phyloP scores from a whole-genome alignment of 2,113 vertebrate genomes.

The Suricata suricatta region DNA sequence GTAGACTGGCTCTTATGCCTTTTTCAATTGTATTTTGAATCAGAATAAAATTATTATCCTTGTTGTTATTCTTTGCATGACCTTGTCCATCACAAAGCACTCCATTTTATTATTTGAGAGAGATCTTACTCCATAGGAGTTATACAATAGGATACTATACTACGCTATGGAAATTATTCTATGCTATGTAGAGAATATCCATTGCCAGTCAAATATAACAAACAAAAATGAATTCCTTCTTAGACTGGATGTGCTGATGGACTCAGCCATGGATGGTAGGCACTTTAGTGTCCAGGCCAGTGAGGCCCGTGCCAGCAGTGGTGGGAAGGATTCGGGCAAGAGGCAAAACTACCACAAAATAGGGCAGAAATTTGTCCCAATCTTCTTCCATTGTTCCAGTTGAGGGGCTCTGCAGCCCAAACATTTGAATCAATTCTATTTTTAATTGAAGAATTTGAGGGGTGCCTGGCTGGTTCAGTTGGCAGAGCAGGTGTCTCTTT shows the following conservation, averaged over 20 bases:
- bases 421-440: background rate
- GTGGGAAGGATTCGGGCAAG: background rate
- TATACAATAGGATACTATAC: too few relatives aligned
- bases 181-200: background rate
- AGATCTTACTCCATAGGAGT: too few relatives aligned
- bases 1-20: background rate
- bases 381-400: background rate
- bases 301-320: too few relatives aligned
- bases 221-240: background rate
- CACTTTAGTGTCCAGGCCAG: background rate
- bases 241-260: background rate
- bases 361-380: background rate
- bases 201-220: background rate
- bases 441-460: background rate
- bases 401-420: background rate
- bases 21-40: background rate
- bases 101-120: background rate
- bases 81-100: background rate
- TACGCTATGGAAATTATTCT: too few relatives aligned
- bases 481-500: background rate
- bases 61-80: background rate
- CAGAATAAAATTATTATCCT: background rate
- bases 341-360: background rate
- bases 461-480: background rate
- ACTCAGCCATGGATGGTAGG: background rate